A percentile compares a stretch with the other conserved stretches of the same genome.
Conservation (phyloP, 2,797 vertebrate species). For the Esox lucius region DNA sequence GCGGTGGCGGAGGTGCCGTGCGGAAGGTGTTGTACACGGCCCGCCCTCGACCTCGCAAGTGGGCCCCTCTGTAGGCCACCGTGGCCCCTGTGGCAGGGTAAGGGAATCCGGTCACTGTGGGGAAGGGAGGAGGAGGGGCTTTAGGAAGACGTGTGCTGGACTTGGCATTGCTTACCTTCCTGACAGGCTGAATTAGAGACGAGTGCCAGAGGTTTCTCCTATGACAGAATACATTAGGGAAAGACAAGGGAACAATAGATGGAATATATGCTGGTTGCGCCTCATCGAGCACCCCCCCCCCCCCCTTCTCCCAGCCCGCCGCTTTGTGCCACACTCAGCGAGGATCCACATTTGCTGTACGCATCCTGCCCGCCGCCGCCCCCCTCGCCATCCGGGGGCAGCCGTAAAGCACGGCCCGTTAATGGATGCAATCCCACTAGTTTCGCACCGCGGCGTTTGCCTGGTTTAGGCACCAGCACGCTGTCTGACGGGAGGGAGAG, state of each 20-base stretch:
- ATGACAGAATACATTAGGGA: conserved; percentile 73
- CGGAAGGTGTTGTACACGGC: conserved; percentile 94
- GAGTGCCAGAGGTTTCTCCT: conserved; percentile 59
- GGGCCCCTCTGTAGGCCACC: conserved; percentile 89
- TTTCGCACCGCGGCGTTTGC: conserved; percentile 60
- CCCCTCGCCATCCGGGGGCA: conserved; percentile 42
- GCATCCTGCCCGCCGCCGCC: conserved; percentile 53
- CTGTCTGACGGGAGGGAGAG: conserved; percentile 20
- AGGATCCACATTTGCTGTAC: conserved; percentile 70
- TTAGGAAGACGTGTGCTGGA: conserved; percentile 56
- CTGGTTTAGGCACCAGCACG: conserved; percentile 57
- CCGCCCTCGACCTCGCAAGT: conserved; percentile 89
- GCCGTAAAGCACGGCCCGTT: conserved; percentile 64
- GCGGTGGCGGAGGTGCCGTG: conserved; percentile 88
- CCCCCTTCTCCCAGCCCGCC: conserved; percentile 48
- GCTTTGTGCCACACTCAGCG: conserved; percentile 70
- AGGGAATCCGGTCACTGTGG: conserved; percentile 89
- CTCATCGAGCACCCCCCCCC: conserved; percentile 63
- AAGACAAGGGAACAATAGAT: conserved; percentile 72
- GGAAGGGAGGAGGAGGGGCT: conserved; percentile 37
- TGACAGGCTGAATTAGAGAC: conserved; percentile 71
- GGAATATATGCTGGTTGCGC: conserved; percentile 71
- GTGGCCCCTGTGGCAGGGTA: conserved; percentile 88
- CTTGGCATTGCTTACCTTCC: conserved; percentile 69
- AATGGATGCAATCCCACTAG: conserved; percentile 70